Evolutionary conservation across 2,888 invertebrate species (phyloP).

Genomic region (Tipula confusa): DNA sequence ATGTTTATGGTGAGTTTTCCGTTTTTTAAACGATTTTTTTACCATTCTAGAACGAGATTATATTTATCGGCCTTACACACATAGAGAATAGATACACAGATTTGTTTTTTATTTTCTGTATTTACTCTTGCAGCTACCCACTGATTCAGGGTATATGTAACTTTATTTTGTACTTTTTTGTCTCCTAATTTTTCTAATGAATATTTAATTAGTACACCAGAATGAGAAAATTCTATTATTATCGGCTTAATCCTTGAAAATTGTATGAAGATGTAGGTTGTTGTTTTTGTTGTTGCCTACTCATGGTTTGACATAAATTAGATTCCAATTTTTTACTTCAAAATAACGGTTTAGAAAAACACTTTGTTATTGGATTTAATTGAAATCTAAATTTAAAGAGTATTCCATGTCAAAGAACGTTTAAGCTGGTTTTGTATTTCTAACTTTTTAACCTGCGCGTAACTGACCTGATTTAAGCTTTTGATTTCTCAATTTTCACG

Average conservation of each 20-base stretch:
- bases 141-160: neutral
- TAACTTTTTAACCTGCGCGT: no score
- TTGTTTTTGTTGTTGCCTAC: neutral
- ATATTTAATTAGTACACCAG: neutral
- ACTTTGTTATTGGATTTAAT: no score
- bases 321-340: neutral
- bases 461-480: no score
- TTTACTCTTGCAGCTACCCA: neutral
- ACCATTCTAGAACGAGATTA: neutral
- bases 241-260: neutral
- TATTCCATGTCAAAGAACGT: no score
- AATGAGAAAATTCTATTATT: neutral
- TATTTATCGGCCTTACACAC: neutral
- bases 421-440: no score
- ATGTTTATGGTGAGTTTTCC: neutral
- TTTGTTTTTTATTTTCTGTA: neutral
- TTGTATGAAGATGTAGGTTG: neutral
- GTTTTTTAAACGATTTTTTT: neutral
- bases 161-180: no score
- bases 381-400: no score
- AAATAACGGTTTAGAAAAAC: no score
- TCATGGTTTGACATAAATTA: neutral
- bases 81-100: neutral
- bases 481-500: no score
- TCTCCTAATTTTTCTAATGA: neutral